Conservation (phyloP, 1,140 invertebrate species). For the Drosophila bocqueti region DNA sequence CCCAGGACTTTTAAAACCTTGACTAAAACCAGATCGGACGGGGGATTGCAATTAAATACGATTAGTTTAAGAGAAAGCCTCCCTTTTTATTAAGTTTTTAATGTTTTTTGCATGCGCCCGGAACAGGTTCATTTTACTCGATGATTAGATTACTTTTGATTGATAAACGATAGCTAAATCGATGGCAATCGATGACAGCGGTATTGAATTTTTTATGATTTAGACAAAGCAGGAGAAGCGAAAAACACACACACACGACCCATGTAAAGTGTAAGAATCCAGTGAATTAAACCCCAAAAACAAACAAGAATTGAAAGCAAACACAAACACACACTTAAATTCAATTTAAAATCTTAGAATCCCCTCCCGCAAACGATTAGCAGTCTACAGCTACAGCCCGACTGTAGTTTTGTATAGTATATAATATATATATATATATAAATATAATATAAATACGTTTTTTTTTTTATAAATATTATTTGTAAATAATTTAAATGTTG, state of each 20-base stretch:
- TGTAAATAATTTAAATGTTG: slow-evolving; percentile 81
- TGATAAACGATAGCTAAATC: slow-evolving; percentile 22
- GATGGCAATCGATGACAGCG: neutral
- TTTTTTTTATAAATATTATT: slow-evolving; percentile 69
- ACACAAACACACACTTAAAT: slow-evolving; percentile 13
- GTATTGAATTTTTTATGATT: slow-evolving; percentile 54
- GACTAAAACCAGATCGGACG: slow-evolving; percentile 50
- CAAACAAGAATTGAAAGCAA: slow-evolving; percentile 37
- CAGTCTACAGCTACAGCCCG: slow-evolving; percentile 58
- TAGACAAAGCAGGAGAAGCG: slow-evolving; percentile 41
- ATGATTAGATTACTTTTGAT: slow-evolving; percentile 12
- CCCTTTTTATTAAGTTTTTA: slow-evolving; percentile 27
- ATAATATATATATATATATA: slow-evolving; percentile 38
- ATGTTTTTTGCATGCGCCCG: slow-evolving; percentile 25
- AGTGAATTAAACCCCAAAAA: slow-evolving; percentile 61
- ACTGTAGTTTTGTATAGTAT: slow-evolving; percentile 65
- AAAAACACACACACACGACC: slow-evolving; percentile 12
- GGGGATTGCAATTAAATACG: neutral
- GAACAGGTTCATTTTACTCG: slow-evolving; percentile 32
- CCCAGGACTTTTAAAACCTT: slow-evolving; percentile 58
- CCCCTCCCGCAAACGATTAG: slow-evolving; percentile 11
- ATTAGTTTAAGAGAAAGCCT: slow-evolving; percentile 24
- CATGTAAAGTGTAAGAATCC: slow-evolving; percentile 43
- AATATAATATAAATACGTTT: slow-evolving; percentile 50
- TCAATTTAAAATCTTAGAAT: neutral